Base-by-base conservation (phyloP, 2,797 vertebrate species). In the Pseudotriccus pelzelni region DNA sequence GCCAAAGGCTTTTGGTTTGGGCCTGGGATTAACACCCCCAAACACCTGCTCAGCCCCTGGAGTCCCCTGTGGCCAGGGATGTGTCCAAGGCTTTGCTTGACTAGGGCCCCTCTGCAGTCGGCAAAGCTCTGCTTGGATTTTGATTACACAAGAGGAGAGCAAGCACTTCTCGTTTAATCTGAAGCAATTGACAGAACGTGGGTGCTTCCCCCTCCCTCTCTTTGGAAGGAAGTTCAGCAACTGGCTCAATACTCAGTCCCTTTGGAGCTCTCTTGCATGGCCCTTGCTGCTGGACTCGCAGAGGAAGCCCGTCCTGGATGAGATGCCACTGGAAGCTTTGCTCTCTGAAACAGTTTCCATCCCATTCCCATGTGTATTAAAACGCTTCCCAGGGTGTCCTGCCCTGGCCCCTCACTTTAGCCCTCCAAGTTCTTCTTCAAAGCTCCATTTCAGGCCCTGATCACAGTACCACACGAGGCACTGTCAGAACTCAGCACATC, bases 271-370 rank as follows among this genome's bases (percentile, higher is more conserved):
- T 10, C 16, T 14, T 30, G 2, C 28, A 32, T 8, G 14, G 5
- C 59, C 23, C 64, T 9, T 6, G 0, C 37, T 2, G 15, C 12
- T 4, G 27, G 28, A 14, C 13, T 37, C 1, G 6, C 49, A 27
- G 44, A 18, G 22, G 41, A 11, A 30, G 4, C 30, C 30, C 0
- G 0, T 14, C 68, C 69, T 58, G 5, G 8, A 37, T 1, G 0
- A 11, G 44, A 6, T 8, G 55, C 55, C 47, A 7, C 64, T 23
- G 27, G 2, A 23, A 44, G 49, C 34, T 66, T n/a, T 15, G 22
- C 39, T 21, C 43, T 41, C 43, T 28, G 27, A 43, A 72, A 28
- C 3, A 1, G 24, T 10, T 76, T n/a, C 59, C 46, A 53, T 68
- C 39, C 37, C 50, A 20, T 7, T 4, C 32, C 3, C 7, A 28